Evolutionary conservation across 2,797 vertebrate genomes (phyloP).

Genomic region (Nasua narica): DNA sequence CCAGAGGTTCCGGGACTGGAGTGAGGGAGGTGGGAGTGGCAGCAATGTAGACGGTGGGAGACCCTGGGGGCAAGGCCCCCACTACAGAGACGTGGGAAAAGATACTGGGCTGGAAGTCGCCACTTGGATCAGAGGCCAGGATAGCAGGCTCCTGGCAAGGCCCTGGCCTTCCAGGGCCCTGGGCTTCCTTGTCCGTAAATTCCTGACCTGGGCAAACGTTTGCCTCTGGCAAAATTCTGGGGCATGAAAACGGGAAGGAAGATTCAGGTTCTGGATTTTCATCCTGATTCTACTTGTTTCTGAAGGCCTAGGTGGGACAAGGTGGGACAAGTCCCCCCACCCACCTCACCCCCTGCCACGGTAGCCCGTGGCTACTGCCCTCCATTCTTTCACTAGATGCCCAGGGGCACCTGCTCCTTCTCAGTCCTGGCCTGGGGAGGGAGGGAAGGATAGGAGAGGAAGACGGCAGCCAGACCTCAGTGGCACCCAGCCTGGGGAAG

Average conservation of each 20-base stretch:
- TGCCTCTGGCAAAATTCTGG: background rate
- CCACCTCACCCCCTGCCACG: background rate
- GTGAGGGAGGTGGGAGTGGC: background rate
- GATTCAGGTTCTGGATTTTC: background rate
- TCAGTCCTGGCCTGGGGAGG: background rate
- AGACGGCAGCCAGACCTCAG: background rate
- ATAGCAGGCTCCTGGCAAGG: background rate
- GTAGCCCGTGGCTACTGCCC: background rate
- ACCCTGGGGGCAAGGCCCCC: background rate
- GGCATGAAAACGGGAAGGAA: background rate
- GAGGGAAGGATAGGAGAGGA: background rate
- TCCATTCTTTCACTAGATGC: background rate
- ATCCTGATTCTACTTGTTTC: background rate
- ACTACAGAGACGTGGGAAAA: accelerated
- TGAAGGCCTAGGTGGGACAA: background rate
- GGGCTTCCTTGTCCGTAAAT: background rate
- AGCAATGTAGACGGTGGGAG: background rate
- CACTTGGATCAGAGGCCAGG: background rate
- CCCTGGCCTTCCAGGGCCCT: background rate
- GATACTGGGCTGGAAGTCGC: background rate
- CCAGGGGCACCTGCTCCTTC: background rate
- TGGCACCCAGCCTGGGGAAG: background rate
- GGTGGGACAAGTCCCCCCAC: background rate
- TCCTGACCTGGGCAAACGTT: background rate
- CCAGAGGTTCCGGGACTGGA: background rate